A percentile compares a stretch with the other conserved stretches of the same genome.
phyloP scores from a whole-genome alignment of 2,113 vertebrate genomes.

The Sander vitreus region DNA sequence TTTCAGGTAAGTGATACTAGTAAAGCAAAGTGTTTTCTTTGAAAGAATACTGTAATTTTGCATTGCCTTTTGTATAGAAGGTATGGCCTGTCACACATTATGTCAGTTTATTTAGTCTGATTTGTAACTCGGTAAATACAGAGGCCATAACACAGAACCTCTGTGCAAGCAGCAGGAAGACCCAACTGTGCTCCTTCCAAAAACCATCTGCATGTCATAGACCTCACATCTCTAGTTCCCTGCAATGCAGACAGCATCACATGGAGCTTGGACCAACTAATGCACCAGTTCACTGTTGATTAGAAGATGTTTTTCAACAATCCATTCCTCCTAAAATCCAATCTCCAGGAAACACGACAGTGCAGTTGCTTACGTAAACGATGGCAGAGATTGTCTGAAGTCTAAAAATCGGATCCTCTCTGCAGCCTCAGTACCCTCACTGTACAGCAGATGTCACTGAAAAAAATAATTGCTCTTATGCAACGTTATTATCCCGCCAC shows the following conservation, averaged over 20 bases:
- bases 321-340: neutral
- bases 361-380: neutral
- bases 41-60: neutral
- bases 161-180: no score
- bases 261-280: neutral
- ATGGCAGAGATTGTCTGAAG: neutral
- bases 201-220: no score
- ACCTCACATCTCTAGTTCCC: no score
- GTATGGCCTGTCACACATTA: neutral
- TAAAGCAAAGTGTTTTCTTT: neutral
- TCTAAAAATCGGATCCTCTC: neutral
- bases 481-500: conserved; percentile 44
- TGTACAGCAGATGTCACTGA: conserved; percentile 27
- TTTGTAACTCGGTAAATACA: neutral
- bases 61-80: neutral
- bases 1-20: neutral
- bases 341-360: neutral
- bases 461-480: conserved; percentile 19
- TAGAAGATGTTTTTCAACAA: neutral
- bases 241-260: neutral
- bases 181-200: no score
- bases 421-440: neutral
- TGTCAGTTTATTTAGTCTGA: neutral
- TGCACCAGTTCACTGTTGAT: neutral
- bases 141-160: no score